Base-by-base conservation (phyloP, 2,797 vertebrate species). In the Siniperca scherzeri region DNA sequence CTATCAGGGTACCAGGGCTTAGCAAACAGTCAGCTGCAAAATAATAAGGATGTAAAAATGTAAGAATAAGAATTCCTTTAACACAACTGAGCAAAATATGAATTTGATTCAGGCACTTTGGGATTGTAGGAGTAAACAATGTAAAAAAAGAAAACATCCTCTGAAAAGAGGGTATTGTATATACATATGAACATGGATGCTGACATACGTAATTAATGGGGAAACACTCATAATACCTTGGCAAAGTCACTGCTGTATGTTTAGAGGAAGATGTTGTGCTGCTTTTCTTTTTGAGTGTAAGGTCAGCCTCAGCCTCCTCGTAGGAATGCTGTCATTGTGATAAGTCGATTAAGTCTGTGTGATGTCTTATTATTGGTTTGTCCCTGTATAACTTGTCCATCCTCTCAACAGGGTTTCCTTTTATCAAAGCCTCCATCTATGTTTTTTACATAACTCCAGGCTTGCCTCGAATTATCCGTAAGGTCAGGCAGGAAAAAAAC, bases 271-370 rank as follows among this genome's bases (percentile, higher is more conserved):
- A 40, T 38, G 48, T 50, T 82, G 36, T 70, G 70, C 60, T 84
- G 73, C 21, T 62, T 70, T 83, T 19, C 61, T 81, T 83, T 77
- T 74, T 52, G 64, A 75, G 55, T 53, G 38, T 72, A 83, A 87
- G 82, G 80, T 89, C 82, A 83, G 57, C 61, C 52, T 72, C 74
- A 69, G 59, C 69, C 74, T 88, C 74, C 57, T 44, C 12, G 75
- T 46, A 77, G 60, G 76, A 82, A 69, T 17, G 13, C 87, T 80
- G 79, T 80, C 81, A 85, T 88, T 86, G 83, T 83, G 77, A 83
- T 88, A 76, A 87, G 83, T 90, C 56, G 33, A 88, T 92, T 88
- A 91, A 86, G 82, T 84, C 78, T 74, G 84, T 88, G 79, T 89
- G 87, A 85, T 85, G 77, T 87, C 75, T 86, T 82, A 84, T 89